Evolutionary conservation across 1,140 invertebrate species (phyloP).

Genomic region (Musca domestica): DNA sequence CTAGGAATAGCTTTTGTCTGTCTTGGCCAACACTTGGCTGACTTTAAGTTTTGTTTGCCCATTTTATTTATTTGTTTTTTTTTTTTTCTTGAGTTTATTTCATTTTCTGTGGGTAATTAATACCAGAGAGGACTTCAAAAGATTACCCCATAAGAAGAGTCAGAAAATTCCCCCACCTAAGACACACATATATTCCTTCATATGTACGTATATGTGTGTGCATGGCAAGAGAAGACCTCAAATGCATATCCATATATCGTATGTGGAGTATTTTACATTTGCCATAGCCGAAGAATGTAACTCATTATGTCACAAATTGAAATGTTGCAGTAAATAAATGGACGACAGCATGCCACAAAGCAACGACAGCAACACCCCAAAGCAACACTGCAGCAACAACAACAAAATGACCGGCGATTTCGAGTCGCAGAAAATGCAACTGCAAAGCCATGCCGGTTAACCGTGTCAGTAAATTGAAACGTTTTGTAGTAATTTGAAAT

Average conservation of each 20-base stretch:
- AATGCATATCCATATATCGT: no score
- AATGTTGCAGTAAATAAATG: slow-evolving; percentile 42
- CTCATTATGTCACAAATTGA: slow-evolving; percentile 52
- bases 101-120: slow-evolving; percentile 13
- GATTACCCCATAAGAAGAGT: no score
- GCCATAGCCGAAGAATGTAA: slow-evolving; percentile 31
- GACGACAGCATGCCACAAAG: slow-evolving; percentile 1
- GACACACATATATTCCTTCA: background rate
- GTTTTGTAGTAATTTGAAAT: slow-evolving; percentile 11
- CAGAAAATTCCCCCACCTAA: no score
- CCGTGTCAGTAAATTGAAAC: background rate
- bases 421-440: background rate
- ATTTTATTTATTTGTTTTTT: slow-evolving; percentile 8
- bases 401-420: no score
- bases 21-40: no score
- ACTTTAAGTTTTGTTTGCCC: background rate
- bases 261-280: slow-evolving; percentile 24
- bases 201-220: background rate
- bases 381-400: background rate
- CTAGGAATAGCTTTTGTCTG: no score
- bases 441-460: background rate
- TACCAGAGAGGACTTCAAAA: slow-evolving; percentile 9
- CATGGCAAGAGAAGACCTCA: background rate
- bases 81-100: no score
- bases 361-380: slow-evolving; percentile 1